Evolutionary conservation across 2,113 vertebrate genomes (phyloP).

Genomic region (Hippocampus abdominalis): DNA sequence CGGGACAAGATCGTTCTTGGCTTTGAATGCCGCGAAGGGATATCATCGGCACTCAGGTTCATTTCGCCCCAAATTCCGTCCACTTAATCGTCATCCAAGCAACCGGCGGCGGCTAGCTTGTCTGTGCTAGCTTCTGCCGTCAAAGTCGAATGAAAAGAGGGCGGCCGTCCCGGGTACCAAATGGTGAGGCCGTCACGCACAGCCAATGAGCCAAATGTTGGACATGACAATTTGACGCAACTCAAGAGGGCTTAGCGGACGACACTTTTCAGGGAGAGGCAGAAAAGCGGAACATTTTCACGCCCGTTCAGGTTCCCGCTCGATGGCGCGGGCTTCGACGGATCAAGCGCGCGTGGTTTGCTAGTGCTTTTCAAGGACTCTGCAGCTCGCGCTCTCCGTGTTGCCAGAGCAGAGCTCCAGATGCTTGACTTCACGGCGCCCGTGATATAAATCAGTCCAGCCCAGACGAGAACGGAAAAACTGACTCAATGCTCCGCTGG

Average conservation of each 20-base stretch:
- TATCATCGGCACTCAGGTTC: neutral
- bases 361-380: slow-evolving; percentile 12
- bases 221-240: no score
- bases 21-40: neutral
- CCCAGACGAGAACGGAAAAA: slow-evolving; percentile 68
- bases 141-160: neutral
- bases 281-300: no score
- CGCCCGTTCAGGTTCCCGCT: no score
- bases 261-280: no score
- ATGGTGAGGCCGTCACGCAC: no score
- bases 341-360: slow-evolving; percentile 26
- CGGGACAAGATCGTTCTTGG: neutral
- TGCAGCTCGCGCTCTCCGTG: slow-evolving; percentile 29
- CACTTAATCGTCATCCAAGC: neutral
- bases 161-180: no score
- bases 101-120: neutral
- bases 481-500: slow-evolving; percentile 52
- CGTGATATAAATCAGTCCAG: slow-evolving; percentile 63
- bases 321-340: slow-evolving; percentile 19
- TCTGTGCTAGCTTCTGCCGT: neutral
- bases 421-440: slow-evolving; percentile 61
- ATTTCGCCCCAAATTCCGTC: neutral
- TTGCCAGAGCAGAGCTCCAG: slow-evolving; percentile 68
- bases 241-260: no score
- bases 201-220: no score